Evolutionary conservation across 2,113 vertebrate genomes (phyloP).

Genomic region (Chaenogobius annularis): DNA sequence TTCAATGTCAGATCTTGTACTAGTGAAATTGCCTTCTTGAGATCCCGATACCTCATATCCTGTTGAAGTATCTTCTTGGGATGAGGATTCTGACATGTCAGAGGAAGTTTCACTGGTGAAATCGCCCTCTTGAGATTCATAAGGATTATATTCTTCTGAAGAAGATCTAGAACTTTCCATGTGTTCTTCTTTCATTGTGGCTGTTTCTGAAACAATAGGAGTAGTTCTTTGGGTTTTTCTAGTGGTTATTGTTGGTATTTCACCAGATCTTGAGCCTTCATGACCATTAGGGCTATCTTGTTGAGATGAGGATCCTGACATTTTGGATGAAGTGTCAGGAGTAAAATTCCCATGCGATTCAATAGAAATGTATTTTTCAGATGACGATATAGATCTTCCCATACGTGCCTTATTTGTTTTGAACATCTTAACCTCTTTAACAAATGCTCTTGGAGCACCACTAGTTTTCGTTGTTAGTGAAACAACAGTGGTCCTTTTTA

Average conservation of each 20-base stretch:
- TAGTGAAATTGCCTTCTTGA: too few relatives aligned
- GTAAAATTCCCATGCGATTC: background rate
- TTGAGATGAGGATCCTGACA: background rate
- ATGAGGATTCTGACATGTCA: background rate
- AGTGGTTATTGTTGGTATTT: background rate
- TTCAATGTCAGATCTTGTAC: too few relatives aligned
- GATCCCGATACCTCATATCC: too few relatives aligned
- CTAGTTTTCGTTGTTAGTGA: too few relatives aligned
- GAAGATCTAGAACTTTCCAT: background rate
- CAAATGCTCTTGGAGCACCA: too few relatives aligned
- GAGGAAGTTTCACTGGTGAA: background rate
- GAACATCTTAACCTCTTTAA: too few relatives aligned
- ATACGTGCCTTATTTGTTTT: too few relatives aligned
- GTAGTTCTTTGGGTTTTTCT: too few relatives aligned
- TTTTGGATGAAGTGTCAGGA: background rate
- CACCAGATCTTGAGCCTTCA: background rate
- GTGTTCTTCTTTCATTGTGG: background rate
- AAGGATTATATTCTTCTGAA: background rate
- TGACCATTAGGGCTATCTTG: background rate
- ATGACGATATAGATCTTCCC: background rate
- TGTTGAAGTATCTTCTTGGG: background rate
- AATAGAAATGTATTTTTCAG: background rate
- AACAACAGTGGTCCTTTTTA: too few relatives aligned
- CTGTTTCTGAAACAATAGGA: too few relatives aligned
- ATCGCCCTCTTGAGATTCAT: too few relatives aligned